Conservation (phyloP, 2,113 vertebrate species). For the Eulacestoma nigropectus region DNA sequence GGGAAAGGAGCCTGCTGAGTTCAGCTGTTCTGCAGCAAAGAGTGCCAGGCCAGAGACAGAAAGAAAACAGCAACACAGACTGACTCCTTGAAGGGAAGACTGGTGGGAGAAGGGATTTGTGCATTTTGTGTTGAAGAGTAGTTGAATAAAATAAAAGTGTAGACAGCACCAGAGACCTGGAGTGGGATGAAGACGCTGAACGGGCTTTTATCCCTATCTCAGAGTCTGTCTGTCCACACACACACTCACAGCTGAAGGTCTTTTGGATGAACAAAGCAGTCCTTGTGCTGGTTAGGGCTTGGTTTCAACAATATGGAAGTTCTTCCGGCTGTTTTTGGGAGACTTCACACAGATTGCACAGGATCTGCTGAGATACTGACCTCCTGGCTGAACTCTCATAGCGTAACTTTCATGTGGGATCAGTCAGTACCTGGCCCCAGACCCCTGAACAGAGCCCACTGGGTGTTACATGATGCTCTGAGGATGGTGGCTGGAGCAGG, state of each 20-base stretch:
- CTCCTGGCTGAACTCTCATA: not conserved
- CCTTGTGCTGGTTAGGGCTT: constrained; percentile 10
- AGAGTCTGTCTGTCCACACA: not conserved
- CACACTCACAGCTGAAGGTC: not conserved
- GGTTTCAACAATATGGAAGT: constrained; percentile 26
- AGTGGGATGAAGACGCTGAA: not conserved
- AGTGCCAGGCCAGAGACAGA: constrained; percentile 2
- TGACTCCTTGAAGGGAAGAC: not conserved
- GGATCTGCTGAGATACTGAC: not conserved
- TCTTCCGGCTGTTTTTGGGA: constrained; percentile 29
- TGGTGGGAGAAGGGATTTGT: not conserved
- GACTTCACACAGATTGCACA: not conserved
- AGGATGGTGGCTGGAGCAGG: not conserved
- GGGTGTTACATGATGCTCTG: not conserved
- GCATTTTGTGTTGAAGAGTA: not conserved
- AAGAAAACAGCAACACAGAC: not conserved
- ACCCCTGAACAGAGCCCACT: not conserved
- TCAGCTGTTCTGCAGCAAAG: not conserved
- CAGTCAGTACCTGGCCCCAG: not conserved
- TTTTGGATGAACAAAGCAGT: constrained; percentile 8
- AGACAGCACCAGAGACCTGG: not conserved
- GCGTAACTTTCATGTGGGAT: not conserved
- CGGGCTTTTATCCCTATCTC: not conserved
- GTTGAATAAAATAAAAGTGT: not conserved
- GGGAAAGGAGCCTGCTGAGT: constrained; percentile 15